Conservation (phyloP, 2,113 vertebrate genomes). For the Delphinus delphis region DNA sequence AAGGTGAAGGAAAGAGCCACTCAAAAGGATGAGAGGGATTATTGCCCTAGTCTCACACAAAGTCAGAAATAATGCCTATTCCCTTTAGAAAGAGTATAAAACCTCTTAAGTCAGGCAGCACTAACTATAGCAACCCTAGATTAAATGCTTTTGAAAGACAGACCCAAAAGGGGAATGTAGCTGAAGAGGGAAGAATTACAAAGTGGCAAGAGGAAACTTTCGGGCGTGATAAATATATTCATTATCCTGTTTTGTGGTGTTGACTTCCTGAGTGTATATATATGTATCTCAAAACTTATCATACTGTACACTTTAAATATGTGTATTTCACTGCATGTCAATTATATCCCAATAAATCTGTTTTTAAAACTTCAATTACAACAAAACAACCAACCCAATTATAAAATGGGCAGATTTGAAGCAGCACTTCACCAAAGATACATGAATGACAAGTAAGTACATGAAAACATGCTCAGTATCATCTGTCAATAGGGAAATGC, state of each 20-base stretch:
- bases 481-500: neutral
- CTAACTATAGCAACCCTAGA: neutral
- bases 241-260: neutral
- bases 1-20: neutral
- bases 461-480: neutral
- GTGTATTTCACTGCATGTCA: neutral
- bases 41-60: neutral
- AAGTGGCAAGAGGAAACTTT: neutral
- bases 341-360: neutral
- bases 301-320: neutral
- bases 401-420: neutral
- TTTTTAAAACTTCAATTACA: neutral
- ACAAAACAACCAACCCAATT: neutral
- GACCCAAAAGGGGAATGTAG: neutral
- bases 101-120: neutral
- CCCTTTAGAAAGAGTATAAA: neutral
- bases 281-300: neutral
- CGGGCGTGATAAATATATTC: neutral
- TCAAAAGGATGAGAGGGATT: neutral
- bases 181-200: neutral
- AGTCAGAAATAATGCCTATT: neutral
- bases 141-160: neutral
- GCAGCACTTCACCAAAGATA: neutral
- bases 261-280: neutral
- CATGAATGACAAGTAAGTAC: neutral